Evolutionary conservation across 2,113 vertebrate genomes (phyloP).

Genomic region (Setophaga petechia): DNA sequence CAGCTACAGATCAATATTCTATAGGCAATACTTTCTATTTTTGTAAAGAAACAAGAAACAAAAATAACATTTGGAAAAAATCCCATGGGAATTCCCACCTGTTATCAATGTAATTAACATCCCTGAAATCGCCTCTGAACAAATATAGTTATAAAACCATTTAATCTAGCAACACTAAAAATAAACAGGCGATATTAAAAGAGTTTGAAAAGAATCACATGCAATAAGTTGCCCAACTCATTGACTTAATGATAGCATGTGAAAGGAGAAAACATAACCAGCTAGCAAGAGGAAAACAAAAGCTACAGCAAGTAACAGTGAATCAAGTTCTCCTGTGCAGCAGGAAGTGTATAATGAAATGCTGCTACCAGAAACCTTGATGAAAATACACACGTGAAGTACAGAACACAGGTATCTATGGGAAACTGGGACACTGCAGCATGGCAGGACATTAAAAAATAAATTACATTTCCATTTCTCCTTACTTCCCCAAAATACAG

Average conservation of each 20-base stretch:
- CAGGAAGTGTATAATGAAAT: neutral
- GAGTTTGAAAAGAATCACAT: slow-evolving; percentile 15
- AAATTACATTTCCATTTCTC: neutral
- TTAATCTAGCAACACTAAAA: slow-evolving; percentile 28
- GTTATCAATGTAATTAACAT: slow-evolving; percentile 16
- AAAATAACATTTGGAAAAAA: slow-evolving; percentile 27
- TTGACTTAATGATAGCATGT: slow-evolving; percentile 1
- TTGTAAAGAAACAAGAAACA: neutral
- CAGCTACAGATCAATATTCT: neutral
- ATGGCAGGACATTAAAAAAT: neutral
- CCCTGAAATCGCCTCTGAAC: neutral
- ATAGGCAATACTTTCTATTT: neutral
- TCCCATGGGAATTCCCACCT: slow-evolving; percentile 47
- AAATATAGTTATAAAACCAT: slow-evolving; percentile 22
- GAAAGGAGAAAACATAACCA: neutral
- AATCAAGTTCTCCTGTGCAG: neutral
- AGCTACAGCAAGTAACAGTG: neutral
- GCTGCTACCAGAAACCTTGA: neutral
- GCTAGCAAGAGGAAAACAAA: neutral
- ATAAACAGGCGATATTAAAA: slow-evolving; percentile 2
- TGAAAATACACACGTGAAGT: neutral
- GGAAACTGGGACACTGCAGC: neutral
- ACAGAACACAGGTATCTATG: neutral
- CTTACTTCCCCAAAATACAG: neutral
- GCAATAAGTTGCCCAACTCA: neutral